Evolutionary conservation across 2,888 invertebrate species (phyloP), one percentile per base, ranked within the genome.

Genomic region (Andrena marginata): DNA sequence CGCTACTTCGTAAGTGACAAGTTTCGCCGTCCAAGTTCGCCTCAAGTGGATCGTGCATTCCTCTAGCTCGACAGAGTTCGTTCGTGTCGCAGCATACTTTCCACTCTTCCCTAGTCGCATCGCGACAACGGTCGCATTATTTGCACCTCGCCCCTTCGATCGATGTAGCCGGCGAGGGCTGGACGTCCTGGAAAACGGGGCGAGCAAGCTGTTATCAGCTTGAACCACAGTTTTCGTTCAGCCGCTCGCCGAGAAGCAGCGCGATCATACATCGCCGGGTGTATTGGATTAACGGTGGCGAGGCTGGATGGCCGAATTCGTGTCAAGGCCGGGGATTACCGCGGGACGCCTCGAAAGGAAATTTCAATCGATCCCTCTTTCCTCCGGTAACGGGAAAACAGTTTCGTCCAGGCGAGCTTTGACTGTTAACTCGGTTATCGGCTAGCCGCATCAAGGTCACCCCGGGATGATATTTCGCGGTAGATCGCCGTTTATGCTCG

Each of bases 261-360:
- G 33, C 42, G 70, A 73, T 71, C 65, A 42, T 35, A 31, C 54
- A 16, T 1, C 33, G 1, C 51, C 23, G 54, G 42, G 54, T 54
- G 26, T 68, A 69, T 75, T 59, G 42, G 49, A 82, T 75, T 60
- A 64, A 64, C 10, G 42, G 42, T 1, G 42, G 33, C 54, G 31
- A 26, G 31, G 16, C 54, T n/a, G 23, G 2, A 2, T 2, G n/a
- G 3, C 16, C 16, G 26, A 79, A 84, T 56, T 42, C 72, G 42
- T 78, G 82, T 82, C 84, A 84, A 76, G 83, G 82, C 72, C 65
- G 63, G 13, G 56, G 42, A 71, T 75, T 84, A 73, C 48, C 29
- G 13, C 26, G 26, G 67, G n/a, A n/a, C 54, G 23, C 6, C 29
- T 51, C 23, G 26, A 49, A 64, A 71, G 31, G 71, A 60, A 76